Conservation (phyloP, 2,797 vertebrate genomes). For the Paratrypauchen microcephalus region DNA sequence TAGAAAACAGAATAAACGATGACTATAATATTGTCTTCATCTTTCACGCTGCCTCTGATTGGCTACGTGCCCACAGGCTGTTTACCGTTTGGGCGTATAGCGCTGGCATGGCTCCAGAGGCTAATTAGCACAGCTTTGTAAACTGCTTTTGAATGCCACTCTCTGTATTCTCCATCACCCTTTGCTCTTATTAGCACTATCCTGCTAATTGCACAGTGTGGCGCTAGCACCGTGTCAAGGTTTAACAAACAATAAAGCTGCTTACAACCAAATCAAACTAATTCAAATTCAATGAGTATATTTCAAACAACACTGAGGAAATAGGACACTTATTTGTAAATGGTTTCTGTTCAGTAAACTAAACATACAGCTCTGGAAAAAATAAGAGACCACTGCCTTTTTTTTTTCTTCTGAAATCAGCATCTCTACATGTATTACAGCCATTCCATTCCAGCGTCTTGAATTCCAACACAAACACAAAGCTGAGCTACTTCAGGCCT, state of each 20-base stretch:
- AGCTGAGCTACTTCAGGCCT: too few relatives aligned
- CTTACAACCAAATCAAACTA: not conserved
- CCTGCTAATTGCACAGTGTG: not conserved
- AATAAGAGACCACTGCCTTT: too few relatives aligned
- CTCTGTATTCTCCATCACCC: not conserved
- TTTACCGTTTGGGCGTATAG: conserved; percentile 1
- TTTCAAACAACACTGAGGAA: too few relatives aligned
- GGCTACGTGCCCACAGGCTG: not conserved
- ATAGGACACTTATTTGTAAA: too few relatives aligned
- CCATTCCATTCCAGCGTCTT: too few relatives aligned
- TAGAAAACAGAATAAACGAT: too few relatives aligned
- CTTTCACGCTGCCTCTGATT: not conserved
- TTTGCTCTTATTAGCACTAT: not conserved
- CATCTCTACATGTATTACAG: too few relatives aligned
- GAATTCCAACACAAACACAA: too few relatives aligned
- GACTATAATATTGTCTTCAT: not conserved
- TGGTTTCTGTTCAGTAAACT: not conserved
- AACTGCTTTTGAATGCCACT: conserved; percentile 6
- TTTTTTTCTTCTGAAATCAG: too few relatives aligned
- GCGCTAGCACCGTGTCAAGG: not conserved
- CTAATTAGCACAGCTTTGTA: not conserved
- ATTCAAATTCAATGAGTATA: too few relatives aligned
- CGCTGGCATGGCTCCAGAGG: not conserved
- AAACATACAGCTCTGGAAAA: too few relatives aligned
- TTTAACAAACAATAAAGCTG: not conserved